Base-by-base conservation (phyloP, 2,888 invertebrate species). In the Sturmia bella region DNA sequence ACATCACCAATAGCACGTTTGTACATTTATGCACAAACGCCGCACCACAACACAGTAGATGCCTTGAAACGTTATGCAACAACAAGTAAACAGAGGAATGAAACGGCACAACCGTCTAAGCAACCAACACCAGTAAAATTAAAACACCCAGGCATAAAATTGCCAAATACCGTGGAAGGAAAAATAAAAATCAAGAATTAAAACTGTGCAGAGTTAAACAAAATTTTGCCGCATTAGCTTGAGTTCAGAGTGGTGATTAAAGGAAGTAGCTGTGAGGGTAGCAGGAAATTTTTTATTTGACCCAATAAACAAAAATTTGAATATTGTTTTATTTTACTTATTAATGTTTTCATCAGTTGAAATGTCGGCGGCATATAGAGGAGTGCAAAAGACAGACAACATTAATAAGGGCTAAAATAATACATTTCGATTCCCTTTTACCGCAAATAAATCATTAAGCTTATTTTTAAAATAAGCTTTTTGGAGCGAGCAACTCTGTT, bases 151-250 rank as follows among this genome's bases (percentile, higher is more conserved):
- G 19, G 27, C 72, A 59, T 27, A 61, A 45, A 12, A 59, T 45
- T 45, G 32, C 59, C 11, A n/a, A 78, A 68, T 59, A 52, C 24
- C 74, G 27, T 48, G 7, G 27, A 48, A 15, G 32, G 9, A 43
- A 11, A 9, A 21, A n/a, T n/a, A n/a, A 39, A 57, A 73, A 32
- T 17, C 15, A 64, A 56, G 12, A 73, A 73, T 48, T 52, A 32
- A n/a, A 57, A 57, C 70, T 27, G 70, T 27, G 50, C 80, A 3
- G 80, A 61, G 45, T 39, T 75, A 63, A 27, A 70, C 70, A 80
- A 80, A 52, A 70, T 70, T 66, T 24, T 54, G 41, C 41, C 17
- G 32, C n/a, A 32, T 43, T 17, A 43, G 15, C 4, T n/a, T n/a
- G n/a, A n/a, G n/a, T n/a, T n/a, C 56, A 15, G 24, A 27, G 48